Percentiles rank a stretch among this genome's conserved stretches.
Evolutionary conservation across 2,113 vertebrate species (phyloP).

Genomic region (Actenoides lindsayi): DNA sequence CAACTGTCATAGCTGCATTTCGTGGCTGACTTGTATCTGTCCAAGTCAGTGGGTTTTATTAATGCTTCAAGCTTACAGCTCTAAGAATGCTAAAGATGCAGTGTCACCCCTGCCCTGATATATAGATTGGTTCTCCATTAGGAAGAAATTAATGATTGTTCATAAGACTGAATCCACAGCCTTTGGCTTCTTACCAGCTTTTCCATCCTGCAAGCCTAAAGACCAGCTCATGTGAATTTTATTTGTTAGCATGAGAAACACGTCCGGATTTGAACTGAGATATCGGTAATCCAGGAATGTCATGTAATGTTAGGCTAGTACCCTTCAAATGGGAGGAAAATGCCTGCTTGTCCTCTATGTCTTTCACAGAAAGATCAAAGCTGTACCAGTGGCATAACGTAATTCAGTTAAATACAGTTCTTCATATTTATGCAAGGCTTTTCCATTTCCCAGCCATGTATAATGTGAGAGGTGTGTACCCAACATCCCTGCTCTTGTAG

Average conservation of each 20-base stretch:
- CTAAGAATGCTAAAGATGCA: constrained; percentile 35
- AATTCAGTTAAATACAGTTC: neutral
- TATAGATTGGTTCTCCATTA: constrained; percentile 51
- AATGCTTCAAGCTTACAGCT: constrained; percentile 57
- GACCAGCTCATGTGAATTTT: neutral
- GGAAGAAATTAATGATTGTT: constrained; percentile 44
- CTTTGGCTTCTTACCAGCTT: neutral
- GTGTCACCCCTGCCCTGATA: constrained; percentile 25
- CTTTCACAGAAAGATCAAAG: neutral
- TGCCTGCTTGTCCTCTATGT: neutral
- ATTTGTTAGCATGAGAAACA: neutral
- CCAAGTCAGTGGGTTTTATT: constrained; percentile 50
- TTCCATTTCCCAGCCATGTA: neutral
- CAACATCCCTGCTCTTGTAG: neutral
- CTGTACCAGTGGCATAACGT: neutral
- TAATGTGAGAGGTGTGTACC: neutral
- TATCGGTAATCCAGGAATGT: neutral
- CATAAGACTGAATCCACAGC: constrained; percentile 15
- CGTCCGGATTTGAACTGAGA: neutral
- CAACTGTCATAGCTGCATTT: neutral
- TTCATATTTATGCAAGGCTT: neutral
- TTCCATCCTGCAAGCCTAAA: neutral
- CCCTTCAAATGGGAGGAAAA: neutral
- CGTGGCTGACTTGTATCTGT: constrained; percentile 3
- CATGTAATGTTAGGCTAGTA: neutral